These are phyloP conservation scores for Lordiphosa fenestrarum DNA, from an alignment of 2,888 invertebrate species.

Conservation along the genomic window DNA sequence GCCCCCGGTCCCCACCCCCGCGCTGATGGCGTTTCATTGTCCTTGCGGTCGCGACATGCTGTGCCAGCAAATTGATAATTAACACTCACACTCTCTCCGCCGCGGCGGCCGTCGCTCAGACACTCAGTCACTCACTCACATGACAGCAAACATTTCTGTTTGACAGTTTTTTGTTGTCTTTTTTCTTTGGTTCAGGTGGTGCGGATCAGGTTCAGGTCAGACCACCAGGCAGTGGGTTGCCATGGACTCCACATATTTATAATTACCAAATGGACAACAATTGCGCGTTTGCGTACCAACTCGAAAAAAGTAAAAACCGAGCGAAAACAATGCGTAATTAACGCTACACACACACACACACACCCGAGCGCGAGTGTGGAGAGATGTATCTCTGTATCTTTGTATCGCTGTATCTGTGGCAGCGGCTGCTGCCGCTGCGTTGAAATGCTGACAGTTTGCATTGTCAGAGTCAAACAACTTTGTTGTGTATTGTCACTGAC, in stretches of 20 bases:
- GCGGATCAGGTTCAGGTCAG: conserved; percentile 10
- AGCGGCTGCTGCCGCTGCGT: conserved; percentile 11
- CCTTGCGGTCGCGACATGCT: conserved; percentile 73
- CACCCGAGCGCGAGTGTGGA: conserved; percentile 13
- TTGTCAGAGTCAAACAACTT: conserved; percentile 72
- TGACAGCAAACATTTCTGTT: conserved; percentile 50
- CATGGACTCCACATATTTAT: conserved; percentile 67
- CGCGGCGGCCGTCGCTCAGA: conserved; percentile 12
- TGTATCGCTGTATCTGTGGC: conserved; percentile 24
- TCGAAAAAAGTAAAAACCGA: conserved; percentile 13
- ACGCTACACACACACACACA: conserved; percentile 37
- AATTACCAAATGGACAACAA: conserved; percentile 76
- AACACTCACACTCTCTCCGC: conserved; percentile 44
- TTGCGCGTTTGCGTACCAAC: conserved; percentile 15
- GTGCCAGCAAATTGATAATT: conserved; percentile 71
- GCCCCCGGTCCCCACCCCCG: background rate
- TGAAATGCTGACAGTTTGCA: conserved; percentile 64
- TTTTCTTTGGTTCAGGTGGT: background rate
- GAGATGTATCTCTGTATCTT: conserved; percentile 13
- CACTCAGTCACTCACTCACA: conserved; percentile 26
- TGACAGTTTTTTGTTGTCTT: conserved; percentile 58
- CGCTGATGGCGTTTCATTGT: conserved; percentile 74
- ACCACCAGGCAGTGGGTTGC: conserved; percentile 25
- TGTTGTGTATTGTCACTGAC: conserved; percentile 34
- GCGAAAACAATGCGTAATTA: conserved; percentile 71